Evolutionary conservation across 2,888 invertebrate genomes (phyloP), one percentile per base, ranked within the genome.

Genomic region (Drosophila sordidapex): DNA sequence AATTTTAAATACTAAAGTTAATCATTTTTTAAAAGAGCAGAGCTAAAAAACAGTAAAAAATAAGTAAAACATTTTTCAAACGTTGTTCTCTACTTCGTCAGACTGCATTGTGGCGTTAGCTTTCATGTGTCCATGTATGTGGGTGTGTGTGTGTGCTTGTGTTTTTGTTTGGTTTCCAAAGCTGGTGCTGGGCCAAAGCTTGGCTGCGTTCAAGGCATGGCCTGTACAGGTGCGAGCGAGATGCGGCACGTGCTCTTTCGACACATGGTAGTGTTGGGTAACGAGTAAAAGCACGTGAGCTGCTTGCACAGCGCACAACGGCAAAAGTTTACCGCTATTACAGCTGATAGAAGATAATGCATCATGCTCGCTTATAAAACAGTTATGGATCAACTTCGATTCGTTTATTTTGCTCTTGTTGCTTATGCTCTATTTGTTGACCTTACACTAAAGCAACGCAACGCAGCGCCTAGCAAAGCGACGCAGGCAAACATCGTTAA

Each of bases 81-180:
- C 4, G 7, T 48, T 31, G 11, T 38, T 73, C 56, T 60, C 59
- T 78, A 78, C 53, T 72, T 79, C 66, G 59, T n/a, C 69, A 69
- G 60, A 63, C 73, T 21, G 46, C 25, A 69, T 43, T 56, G 77
- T 79, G 31, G 35, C 27, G 33, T 10, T 18, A 15, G 66, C 36
- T 53, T 46, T 60, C n/a, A 51, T 40, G 35, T 51, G 29, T 21
- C 15, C 7, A 43, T 51, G 25, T 49, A 21, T 43, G 54, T n/a
- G 27, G 29, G 40, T 58, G 49, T 61, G 43, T 58, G 49, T 61
- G 43, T 54, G 48, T 68, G 11, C 40, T 64, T 52, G 66, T 79
- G 78, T 79, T 79, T 79, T 79, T 79, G 78, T 79, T 79, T 79
- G 78, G 78, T 76, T 79, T 79, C 79, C 46, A 75, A 78, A 76